Base-by-base conservation (phyloP, 2,113 vertebrate genomes). In the Tinamus guttatus region DNA sequence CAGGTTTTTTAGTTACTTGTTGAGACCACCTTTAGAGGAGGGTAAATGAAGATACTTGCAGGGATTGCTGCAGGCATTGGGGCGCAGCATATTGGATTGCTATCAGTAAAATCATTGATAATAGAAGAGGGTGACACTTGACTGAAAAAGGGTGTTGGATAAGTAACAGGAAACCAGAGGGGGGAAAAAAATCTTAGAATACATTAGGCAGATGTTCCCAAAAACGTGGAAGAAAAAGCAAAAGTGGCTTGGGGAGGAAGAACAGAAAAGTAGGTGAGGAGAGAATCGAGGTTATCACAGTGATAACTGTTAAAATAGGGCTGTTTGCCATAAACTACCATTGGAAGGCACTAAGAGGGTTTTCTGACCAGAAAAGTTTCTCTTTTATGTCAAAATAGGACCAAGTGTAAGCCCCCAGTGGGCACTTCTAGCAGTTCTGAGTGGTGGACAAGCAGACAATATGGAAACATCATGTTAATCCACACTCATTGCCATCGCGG, bases 331-430 rank as follows among this genome's bases (percentile, higher is more conserved):
- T 34, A 43, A 6, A 10, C 5, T 52, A 8, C 24, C 7, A 6
- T 13, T 51, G 49, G 8, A 13, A 41, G 16, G 6, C 4, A 40
- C 27, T 3, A 20, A n/a, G n/a, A 20, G 36, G 27, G n/a, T 45
- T 64, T n/a, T 43, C 24, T 56, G 16, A 17, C 9, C 10, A 22
- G 34, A 40, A 68, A 6, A 13, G 43, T 2, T 77, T 14, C 19
- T 64, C 40, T 36, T 19, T 0, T 3, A 3, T 14, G 10, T 11
- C 25, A 52, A 28, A 34, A 0, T 9, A 7, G 8, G 6, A 15
- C 49, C n/a, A 38, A n/a, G 7, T 43, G 19, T 27, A n/a, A n/a
- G n/a, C 36, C 34, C 21, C 64, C 43, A 5, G 7, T 59, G 13
- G 7, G 2, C 22, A 49, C 49, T 49, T 19, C 41, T 13, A 40